Evolutionary conservation across 2,888 invertebrate genomes (phyloP), one percentile per base, ranked within the genome.

Genomic region (Ceramica pisi): DNA sequence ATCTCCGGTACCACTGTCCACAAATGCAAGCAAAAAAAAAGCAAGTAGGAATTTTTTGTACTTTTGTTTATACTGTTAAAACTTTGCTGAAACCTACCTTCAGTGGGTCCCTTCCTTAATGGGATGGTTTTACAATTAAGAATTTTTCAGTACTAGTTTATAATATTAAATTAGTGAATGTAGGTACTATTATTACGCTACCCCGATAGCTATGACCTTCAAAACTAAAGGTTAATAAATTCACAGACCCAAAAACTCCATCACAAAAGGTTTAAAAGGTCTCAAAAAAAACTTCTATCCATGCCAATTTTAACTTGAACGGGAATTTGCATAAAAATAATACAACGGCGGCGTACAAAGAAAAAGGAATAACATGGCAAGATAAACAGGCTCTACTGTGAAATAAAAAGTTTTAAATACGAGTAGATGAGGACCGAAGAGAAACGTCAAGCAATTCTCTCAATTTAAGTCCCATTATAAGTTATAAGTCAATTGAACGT

Each of bases 281-380:
- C 55, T 10, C 12, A 7, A 61, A 56, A 75, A 48, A 56, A 62
- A 59, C 35, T 46, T 75, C 12, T 8, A 44, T 12, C 38, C 38
- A 19, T 75, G 62, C 59, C 35, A 69, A 56, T 46, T 66, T 74
- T 12, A 66, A 59, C 59, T 63, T 50, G n/a, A 41, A 51, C 38
- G 16, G 12, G 19, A 64, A 75, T 80, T 80, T 60, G 51, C 78
- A 69, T 80, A 75, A 64, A 50, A 51, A 64, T 44, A 56, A 80
- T 69, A 74, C 48, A n/a, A 55, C 5, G 1, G 23, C 19, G 16
- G 31, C n/a, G 3, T 55, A n/a, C 35, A 62, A 68, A 80, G 55
- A 65, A 61, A 62, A 57, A 62, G 48, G n/a, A 65, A 79, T 41
- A 67, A 57, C 26, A 63, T 14, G 41, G 19, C 4, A 63, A 59